Conservation (phyloP, 2,113 vertebrate genomes). For the Actinemys pallida region DNA sequence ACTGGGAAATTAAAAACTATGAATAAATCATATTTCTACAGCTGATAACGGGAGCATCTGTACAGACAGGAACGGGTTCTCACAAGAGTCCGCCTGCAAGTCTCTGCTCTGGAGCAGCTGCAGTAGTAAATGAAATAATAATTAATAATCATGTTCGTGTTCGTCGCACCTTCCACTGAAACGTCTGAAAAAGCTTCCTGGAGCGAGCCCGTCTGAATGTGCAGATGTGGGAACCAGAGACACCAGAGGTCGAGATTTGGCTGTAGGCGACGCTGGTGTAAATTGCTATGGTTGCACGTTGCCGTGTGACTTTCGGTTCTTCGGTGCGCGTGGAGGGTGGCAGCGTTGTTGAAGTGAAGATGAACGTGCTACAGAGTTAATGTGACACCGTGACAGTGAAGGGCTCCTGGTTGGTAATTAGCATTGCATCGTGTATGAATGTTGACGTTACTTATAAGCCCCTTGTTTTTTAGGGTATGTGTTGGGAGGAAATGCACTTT, state of each 20-base stretch:
- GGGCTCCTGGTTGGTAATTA: background rate
- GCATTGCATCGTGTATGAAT: background rate
- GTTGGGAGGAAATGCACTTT: background rate
- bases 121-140: background rate
- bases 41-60: background rate
- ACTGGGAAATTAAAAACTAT: background rate
- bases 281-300: background rate
- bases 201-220: background rate
- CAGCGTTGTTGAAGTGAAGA: background rate
- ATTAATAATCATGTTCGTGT: background rate
- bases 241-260: background rate
- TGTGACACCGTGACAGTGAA: rapidly evolving
- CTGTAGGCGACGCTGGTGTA: background rate
- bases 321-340: background rate
- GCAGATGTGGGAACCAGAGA: background rate
- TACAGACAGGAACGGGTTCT: background rate
- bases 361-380: background rate
- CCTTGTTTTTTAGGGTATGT: background rate
- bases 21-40: slow-evolving; percentile 55
- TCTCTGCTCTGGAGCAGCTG: background rate
- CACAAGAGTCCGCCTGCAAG: background rate
- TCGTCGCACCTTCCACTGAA: background rate
- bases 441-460: background rate
- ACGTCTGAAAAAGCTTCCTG: background rate
- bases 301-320: background rate